Percentiles rank a stretch among this genome's conserved stretches.
phyloP scores from a whole-genome alignment of 30 jellyfish, hydroid and myxozoan species.

The Hydra vulgaris region DNA sequence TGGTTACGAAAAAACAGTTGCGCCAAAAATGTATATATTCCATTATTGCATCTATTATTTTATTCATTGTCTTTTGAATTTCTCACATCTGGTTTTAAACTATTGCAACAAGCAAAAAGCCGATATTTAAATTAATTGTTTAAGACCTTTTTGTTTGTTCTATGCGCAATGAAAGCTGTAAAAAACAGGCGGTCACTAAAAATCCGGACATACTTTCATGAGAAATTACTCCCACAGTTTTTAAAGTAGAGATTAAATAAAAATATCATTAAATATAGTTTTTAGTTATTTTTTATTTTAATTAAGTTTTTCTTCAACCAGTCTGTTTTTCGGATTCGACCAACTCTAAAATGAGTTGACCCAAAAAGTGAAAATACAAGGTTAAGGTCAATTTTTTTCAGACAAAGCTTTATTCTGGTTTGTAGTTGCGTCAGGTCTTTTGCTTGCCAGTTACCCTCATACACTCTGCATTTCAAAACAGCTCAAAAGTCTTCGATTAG shows the following conservation, averaged over 20 bases:
- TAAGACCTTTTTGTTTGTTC: no score
- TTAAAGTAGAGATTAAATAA: neutral
- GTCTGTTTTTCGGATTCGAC: neutral
- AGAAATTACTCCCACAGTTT: neutral
- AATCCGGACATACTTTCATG: neutral
- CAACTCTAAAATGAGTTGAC: neutral
- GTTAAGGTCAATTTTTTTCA: neutral
- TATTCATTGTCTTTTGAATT: no score
- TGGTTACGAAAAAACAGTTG: no score
- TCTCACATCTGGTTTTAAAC: no score
- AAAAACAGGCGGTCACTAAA: neutral
- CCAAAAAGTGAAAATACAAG: neutral
- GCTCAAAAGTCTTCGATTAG: neutral
- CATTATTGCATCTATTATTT: no score
- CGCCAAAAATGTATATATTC: no score
- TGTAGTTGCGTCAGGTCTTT: neutral
- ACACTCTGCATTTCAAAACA: neutral
- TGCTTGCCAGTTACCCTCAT: neutral
- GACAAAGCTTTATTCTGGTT: no score
- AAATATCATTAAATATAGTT: neutral
- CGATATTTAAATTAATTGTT: no score
- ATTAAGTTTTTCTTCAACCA: neutral
- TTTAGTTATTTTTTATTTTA: neutral
- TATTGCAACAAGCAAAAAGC: no score
- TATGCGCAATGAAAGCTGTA: neutral